Base-by-base conservation (phyloP, 2,797 vertebrate genomes). In the Lacerta viridis region DNA sequence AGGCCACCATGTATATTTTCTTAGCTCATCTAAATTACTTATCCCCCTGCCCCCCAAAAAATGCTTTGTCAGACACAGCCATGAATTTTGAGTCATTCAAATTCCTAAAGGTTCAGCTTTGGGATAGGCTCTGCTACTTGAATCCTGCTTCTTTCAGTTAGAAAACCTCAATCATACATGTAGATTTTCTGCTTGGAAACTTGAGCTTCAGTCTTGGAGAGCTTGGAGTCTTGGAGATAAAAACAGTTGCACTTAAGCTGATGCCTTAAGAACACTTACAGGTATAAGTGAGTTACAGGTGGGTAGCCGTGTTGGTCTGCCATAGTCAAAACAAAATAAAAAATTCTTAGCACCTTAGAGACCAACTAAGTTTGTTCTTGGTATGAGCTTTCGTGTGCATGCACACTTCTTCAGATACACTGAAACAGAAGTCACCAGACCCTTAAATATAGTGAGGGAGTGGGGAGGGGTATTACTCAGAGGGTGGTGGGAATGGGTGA, bases 1-100 rank as follows among this genome's bases (percentile, higher is more conserved):
- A 87, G 69, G 20, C 61, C 91, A 76, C 9, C 77, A n/a, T 91
- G 75, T 91, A 46, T 78, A 64, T 80, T 85, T 88, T 87, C 68
- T 89, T 83, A 72, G n/a, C 18, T 29, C n/a, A 68, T 43, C 88
- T 90, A 59, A 79, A 87, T 46, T 79, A 23, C 20, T 75, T 41
- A 23, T 17, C 39, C 36, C 50, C 50, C 13, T 1, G 11, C 50
- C 13, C 50, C 13, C 46, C 46, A 1, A 4, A 7, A 59, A 55
- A 80, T 61, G 50, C 61, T 36, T 80, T 29, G 29, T 9, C 43
- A 83, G 41, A 25, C 55, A 46, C 3, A 33, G 75, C 61, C 20
- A 5, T 18, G 20, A 64, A 66, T 23, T 55, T 39, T 46, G 20
- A 86, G 76, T 69, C 23, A 80, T 71, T 50, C 43, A 10, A 9